phyloP scores from a whole-genome alignment of 2,888 invertebrate genomes.

The Protula sp. region DNA sequence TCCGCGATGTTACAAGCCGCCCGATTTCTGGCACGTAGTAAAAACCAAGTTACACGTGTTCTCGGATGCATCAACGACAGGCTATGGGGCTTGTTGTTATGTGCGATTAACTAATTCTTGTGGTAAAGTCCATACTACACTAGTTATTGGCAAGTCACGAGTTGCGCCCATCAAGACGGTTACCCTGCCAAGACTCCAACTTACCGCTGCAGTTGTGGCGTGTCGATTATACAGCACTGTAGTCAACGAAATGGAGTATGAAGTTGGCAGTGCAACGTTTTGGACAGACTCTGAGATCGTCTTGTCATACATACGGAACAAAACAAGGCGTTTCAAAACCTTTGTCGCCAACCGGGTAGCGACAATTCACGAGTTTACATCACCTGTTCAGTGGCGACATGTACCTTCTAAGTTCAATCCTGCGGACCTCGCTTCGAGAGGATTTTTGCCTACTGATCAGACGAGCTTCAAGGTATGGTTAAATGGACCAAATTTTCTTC shows the following conservation, averaged over 20 bases:
- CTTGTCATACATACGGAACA: not conserved
- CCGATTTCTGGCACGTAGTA: conserved; percentile 12
- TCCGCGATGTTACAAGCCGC: no score
- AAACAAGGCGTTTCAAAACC: not conserved
- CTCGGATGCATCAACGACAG: conserved; percentile 20
- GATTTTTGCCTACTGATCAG: not conserved
- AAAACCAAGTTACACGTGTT: conserved; percentile 24
- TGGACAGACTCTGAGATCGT: not conserved
- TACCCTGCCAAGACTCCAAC: not conserved
- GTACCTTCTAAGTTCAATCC: not conserved
- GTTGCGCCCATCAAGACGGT: no score
- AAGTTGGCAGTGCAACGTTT: not conserved
- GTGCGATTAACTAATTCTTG: no score
- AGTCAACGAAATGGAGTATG: not conserved
- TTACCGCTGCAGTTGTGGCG: not conserved
- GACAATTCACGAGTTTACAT: not conserved
- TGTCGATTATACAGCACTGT: not conserved
- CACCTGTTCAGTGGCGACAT: not conserved
- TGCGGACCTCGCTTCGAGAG: not conserved
- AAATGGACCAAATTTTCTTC: not conserved
- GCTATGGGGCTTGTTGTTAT: no score
- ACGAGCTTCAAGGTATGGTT: not conserved
- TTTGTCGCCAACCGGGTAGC: not conserved
- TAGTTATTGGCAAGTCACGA: no score
- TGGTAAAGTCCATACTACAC: no score